Evolutionary conservation across 2,113 vertebrate genomes (phyloP).

Genomic region (Emydocephalus ijimae): DNA sequence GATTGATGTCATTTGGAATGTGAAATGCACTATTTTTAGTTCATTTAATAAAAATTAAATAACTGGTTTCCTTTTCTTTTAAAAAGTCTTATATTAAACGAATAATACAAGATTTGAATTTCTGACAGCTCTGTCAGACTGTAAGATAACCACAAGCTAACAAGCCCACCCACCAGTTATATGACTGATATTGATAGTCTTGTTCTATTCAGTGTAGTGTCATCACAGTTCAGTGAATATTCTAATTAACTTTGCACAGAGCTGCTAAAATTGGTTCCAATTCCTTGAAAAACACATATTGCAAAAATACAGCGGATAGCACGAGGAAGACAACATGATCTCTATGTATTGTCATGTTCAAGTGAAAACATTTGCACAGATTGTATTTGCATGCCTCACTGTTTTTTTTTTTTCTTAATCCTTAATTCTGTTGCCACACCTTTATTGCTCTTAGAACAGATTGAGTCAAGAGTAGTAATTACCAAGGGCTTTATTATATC

Average conservation of each 20-base stretch:
- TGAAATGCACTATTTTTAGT: neutral
- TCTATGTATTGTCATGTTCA: conserved; percentile 9
- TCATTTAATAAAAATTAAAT: neutral
- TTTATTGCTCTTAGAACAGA: conserved; percentile 47
- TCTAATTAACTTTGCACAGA: conserved; percentile 30
- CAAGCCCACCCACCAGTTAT: conserved; percentile 49
- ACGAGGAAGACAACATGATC: neutral
- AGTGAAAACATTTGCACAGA: conserved; percentile 18
- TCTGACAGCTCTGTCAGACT: conserved; percentile 33
- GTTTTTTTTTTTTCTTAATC: conserved; percentile 30
- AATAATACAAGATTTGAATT: neutral
- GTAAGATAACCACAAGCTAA: conserved; percentile 41
- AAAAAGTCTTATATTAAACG: neutral
- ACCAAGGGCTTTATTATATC: conserved; percentile 41
- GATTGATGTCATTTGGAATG: neutral
- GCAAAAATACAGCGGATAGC: neutral
- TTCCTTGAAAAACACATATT: conserved; percentile 10
- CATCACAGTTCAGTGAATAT: conserved; percentile 22
- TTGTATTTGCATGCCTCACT: conserved; percentile 26
- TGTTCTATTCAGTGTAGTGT: conserved; percentile 36
- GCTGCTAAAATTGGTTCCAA: conserved; percentile 27
- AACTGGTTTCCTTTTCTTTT: neutral
- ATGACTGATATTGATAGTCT: conserved; percentile 43
- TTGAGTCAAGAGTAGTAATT: conserved; percentile 50
- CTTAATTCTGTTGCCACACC: conserved; percentile 42